These are phyloP conservation scores for Noctua janthe DNA, from an alignment of 2,888 invertebrate genomes.

Conservation along the genomic window DNA sequence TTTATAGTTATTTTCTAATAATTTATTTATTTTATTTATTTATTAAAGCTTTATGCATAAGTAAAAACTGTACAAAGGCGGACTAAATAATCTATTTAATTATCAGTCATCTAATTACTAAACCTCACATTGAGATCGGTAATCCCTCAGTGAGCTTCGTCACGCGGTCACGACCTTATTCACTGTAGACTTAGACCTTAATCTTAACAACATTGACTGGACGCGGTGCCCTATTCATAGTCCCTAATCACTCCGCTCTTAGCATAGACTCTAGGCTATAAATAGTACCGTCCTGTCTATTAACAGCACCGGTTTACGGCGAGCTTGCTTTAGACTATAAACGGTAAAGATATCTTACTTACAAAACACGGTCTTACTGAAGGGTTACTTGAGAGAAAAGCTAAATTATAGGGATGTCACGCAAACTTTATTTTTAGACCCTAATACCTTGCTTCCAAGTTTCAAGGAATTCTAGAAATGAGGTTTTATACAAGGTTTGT, in stretches of 20 bases:
- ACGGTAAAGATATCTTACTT: background rate
- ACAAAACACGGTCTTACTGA: background rate
- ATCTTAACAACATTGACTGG: conserved; percentile 4
- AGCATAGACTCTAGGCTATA: conserved; percentile 24
- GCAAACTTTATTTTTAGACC: background rate
- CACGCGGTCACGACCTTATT: background rate
- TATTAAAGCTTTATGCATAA: too few relatives aligned
- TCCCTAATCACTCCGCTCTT: background rate
- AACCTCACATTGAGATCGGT: background rate
- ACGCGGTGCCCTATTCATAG: conserved; percentile 20
- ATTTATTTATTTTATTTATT: too few relatives aligned
- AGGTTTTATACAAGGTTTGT: background rate
- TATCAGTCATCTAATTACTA: background rate
- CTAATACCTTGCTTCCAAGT: background rate
- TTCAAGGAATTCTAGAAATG: conserved; percentile 2
- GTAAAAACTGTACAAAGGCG: too few relatives aligned
- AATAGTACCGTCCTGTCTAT: conserved; percentile 27
- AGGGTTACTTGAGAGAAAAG: conserved; percentile 8
- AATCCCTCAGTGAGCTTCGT: background rate
- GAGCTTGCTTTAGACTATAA: background rate
- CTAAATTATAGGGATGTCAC: background rate
- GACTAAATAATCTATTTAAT: background rate
- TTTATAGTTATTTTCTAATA: background rate
- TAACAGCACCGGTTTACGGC: conserved; percentile 11
- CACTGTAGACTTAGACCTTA: background rate